phyloP scores from a whole-genome alignment of 2,797 vertebrate species.

The Selene dorsalis region DNA sequence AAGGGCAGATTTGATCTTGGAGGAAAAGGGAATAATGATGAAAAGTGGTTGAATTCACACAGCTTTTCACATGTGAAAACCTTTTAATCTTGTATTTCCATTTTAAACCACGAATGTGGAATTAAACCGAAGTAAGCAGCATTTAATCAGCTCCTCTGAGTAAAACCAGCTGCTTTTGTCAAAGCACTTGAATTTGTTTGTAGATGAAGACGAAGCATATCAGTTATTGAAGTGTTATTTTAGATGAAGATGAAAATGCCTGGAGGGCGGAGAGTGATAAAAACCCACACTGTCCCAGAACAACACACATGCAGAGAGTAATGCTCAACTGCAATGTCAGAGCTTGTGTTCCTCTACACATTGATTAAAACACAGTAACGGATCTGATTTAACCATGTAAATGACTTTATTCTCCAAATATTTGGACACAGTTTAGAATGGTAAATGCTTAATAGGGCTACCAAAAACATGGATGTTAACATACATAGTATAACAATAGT shows the following conservation, averaged over 20 bases:
- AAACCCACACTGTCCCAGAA: slow-evolving; percentile 5
- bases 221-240: slow-evolving; percentile 4
- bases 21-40: not conserved
- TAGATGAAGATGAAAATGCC: slow-evolving; percentile 15
- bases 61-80: slow-evolving; percentile 15
- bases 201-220: not conserved
- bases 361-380: not conserved
- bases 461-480: too few relatives aligned
- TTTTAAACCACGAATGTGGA: slow-evolving; percentile 10
- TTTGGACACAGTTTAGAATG: not conserved
- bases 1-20: not conserved
- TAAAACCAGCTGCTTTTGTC: not conserved
- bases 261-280: not conserved
- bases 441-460: not conserved
- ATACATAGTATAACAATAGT: too few relatives aligned
- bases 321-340: not conserved
- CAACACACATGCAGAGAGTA: not conserved
- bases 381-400: not conserved
- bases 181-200: not conserved
- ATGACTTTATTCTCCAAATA: not conserved
- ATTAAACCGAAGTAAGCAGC: not conserved
- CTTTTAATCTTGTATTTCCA: slow-evolving; percentile 16
- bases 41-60: not conserved
- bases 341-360: too few relatives aligned
- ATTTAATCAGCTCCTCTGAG: slow-evolving; percentile 22